Evolutionary conservation across 2,888 invertebrate genomes (phyloP).

Genomic region (Perithous albicinctus): DNA sequence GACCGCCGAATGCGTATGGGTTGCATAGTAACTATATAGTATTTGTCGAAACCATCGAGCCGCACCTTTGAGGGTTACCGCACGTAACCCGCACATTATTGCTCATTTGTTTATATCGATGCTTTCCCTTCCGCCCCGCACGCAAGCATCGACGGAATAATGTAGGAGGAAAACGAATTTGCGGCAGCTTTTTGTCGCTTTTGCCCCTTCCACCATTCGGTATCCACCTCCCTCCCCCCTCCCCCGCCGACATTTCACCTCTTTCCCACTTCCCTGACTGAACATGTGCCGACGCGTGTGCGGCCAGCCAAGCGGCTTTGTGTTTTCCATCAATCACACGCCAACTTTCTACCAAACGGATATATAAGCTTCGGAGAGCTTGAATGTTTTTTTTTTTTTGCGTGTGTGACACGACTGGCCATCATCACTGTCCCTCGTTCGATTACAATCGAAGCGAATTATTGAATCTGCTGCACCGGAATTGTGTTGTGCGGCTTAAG

Average conservation of each 20-base stretch:
- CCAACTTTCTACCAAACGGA: constrained; percentile 80
- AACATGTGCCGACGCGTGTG: constrained; percentile 67
- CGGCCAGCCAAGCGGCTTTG: constrained; percentile 75
- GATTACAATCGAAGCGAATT: constrained; percentile 82
- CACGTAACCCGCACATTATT: constrained; percentile 61
- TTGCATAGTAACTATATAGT: constrained; percentile 21
- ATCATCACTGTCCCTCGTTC: constrained; percentile 67
- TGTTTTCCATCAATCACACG: constrained; percentile 84
- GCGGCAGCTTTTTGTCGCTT: constrained; percentile 76
- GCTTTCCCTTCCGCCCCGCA: background rate
- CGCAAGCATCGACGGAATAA: constrained; percentile 43
- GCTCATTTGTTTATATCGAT: constrained; percentile 64
- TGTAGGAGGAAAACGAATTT: constrained; percentile 54
- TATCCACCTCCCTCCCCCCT: no score
- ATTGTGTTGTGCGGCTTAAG: constrained; percentile 33
- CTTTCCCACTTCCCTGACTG: constrained; percentile 22
- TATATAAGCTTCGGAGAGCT: constrained; percentile 76
- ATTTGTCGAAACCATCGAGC: constrained; percentile 55
- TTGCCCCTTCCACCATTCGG: constrained; percentile 66
- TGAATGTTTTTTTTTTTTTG: constrained; percentile 49
- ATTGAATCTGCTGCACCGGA: constrained; percentile 77
- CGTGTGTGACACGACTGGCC: constrained; percentile 74
- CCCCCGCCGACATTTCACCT: constrained; percentile 2
- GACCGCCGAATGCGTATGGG: background rate
- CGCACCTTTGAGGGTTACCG: constrained; percentile 59